Evolutionary conservation across 2,888 invertebrate species (phyloP), one percentile per base, ranked within the genome.

Genomic region (Scotopteryx bipunctaria): DNA sequence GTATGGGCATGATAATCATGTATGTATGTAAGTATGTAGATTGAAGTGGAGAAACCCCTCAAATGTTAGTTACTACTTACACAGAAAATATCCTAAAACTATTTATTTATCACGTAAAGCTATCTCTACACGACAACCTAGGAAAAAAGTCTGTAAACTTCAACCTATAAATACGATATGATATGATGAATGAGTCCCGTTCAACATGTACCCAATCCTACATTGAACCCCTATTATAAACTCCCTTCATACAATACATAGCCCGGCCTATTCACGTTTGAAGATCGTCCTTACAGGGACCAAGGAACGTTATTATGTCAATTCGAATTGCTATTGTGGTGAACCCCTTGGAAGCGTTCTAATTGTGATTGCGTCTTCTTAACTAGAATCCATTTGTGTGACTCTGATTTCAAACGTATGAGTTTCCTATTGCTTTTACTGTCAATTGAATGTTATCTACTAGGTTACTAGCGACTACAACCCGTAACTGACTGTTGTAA

Each of bases 371-470:
- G 31, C 21, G 41, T 38, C 5, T 21, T 33, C 9, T 38, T 32
- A 32, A 46, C 38, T 46, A 17, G 51, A 59, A 57, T 56, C 25
- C 54, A 59, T 47, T 23, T 50, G 58, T 52, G 29, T 3, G 37
- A 8, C 14, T 29, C 15, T 27, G 29, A 37, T 32, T 40, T 38
- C 19, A n/a, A 23, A 35, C 5, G n/a, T 25, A 23, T 23, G n/a
- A n/a, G 25, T 25, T 25, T 25, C n/a, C 19, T 6, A 4, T 19
- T 19, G 4, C 2, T 9, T 25, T 3, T 25, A 9, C 9, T 25
- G n/a, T n/a, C n/a, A 25, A 9, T 25, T n/a, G 25, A n/a, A 9
- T 25, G 25, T 25, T 25, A n/a, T n/a, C n/a, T n/a, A n/a, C n/a
- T n/a, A n/a, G n/a, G n/a, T n/a, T n/a, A n/a, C n/a, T n/a, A n/a